A percentile compares a stretch with the other conserved stretches of the same genome.
Conservation (phyloP, 2,888 invertebrate species). For the Brenthis daphne region DNA sequence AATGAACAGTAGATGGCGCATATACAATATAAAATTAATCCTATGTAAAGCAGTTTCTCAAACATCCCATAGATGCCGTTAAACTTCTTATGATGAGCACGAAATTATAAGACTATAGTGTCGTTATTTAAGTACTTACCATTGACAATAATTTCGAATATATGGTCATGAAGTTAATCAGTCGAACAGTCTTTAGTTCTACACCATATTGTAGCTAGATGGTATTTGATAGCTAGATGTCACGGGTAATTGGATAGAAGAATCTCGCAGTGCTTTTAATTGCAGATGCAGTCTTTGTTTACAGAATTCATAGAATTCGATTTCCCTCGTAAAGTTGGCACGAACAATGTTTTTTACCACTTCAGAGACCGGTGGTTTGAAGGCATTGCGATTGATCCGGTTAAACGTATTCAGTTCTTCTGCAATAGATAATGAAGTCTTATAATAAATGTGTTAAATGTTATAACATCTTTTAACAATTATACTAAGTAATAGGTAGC, state of each 20-base stretch:
- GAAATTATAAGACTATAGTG: no score
- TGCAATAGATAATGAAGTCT: conserved; percentile 61
- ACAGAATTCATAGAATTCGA: conserved; percentile 95
- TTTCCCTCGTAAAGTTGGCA: conserved; percentile 93
- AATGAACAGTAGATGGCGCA: conserved; percentile 13
- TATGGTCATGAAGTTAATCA: neutral
- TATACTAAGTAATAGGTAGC: no score
- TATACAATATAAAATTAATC: neutral
- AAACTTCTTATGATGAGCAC: neutral
- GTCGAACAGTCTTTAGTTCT: conserved; percentile 21
- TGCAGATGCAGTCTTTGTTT: conserved; percentile 92
- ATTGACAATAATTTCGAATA: no score
- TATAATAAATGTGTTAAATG: neutral
- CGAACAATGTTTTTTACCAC: conserved; percentile 92
- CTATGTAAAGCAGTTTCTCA: conserved; percentile 7
- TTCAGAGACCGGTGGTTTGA: conserved; percentile 93
- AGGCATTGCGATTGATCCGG: conserved; percentile 91
- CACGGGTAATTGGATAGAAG: conserved; percentile 59
- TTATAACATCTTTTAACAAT: no score
- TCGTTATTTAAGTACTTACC: no score
- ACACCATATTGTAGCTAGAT: conserved; percentile 19
- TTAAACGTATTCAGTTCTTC: conserved; percentile 89
- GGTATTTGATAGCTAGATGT: conserved; percentile 39
- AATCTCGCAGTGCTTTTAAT: conserved; percentile 86
- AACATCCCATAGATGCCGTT: conserved; percentile 11